Percentiles rank a stretch among this genome's conserved stretches.
Evolutionary conservation across 92 coral and sea anemone genomes (phyloP).

Genomic region (Pocillopora grandis): DNA sequence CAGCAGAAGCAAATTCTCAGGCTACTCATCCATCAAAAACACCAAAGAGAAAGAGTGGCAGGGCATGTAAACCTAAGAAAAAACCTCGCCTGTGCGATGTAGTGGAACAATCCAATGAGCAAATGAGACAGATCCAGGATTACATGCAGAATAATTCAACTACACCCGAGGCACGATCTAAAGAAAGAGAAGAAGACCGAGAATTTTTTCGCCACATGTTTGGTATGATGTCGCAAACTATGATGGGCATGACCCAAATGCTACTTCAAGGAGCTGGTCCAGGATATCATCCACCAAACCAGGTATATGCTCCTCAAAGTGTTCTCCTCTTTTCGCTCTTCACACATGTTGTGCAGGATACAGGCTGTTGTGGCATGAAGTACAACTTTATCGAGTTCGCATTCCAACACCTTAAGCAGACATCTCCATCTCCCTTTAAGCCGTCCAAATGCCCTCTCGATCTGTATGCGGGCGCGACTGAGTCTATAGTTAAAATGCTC

Average conservation of each 20-base stretch:
- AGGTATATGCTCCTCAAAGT: conserved; percentile 34
- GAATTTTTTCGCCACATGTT: conserved; percentile 46
- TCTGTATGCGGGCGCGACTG: background rate
- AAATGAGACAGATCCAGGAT: conserved; percentile 41
- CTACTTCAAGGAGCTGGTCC: conserved; percentile 39
- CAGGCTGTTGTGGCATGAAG: conserved; percentile 10
- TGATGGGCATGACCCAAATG: conserved; percentile 59
- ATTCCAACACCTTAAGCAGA: background rate
- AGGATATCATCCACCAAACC: conserved; percentile 42
- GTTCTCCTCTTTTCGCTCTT: conserved; percentile 42
- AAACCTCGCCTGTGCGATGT: conserved; percentile 40
- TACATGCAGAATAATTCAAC: conserved; percentile 24
- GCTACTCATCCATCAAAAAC: conserved; percentile 53
- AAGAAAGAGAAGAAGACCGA: conserved; percentile 55
- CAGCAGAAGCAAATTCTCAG: conserved; percentile 24
- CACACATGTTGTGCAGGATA: conserved; percentile 1
- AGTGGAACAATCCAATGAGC: conserved; percentile 59
- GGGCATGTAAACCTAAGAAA: conserved; percentile 35
- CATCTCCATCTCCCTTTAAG: background rate
- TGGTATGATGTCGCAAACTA: conserved; percentile 50
- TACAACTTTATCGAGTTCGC: background rate
- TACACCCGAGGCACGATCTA: conserved; percentile 42
- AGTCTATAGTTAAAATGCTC: conserved; percentile 36
- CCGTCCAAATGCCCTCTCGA: background rate
- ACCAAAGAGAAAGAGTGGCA: conserved; percentile 52